Evolutionary conservation across 2,888 invertebrate species (phyloP), one percentile per base, ranked within the genome.

Genomic region (Choristoneura rosaceana): DNA sequence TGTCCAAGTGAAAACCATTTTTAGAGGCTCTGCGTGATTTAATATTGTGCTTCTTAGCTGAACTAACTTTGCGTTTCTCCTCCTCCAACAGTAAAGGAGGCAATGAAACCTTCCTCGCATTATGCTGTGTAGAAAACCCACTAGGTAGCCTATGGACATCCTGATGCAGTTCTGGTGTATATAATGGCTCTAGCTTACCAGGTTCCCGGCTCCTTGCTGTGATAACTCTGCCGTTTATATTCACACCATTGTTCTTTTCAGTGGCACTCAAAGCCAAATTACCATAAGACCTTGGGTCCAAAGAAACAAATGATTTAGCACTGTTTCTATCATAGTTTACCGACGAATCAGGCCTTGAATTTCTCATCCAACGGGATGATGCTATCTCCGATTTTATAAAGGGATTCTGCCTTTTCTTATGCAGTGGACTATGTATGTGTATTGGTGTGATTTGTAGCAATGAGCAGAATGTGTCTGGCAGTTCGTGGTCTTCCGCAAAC

Each of bases 361-460:
- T 87, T 68, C 88, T 86, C 91, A 93, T 92, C 94, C 94, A 94
- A n/a, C 87, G 82, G 0, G 94, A 94, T 0, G 94, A 94, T 2
- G 92, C 92, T 15, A 94, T 79, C 69, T 94, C 94, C 2, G 94
- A 94, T 80, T 90, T 88, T 14, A 94, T 75, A 68, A 94, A 90
- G 2, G 88, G 89, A 73, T 87, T 90, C 50, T 87, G 89, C 68
- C 86, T 87, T 77, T 90, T 91, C 74, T 86, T 89, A 38, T 86
- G 84, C 9, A 81, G 77, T 0, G 92, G 92, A 75, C 90, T 93
- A 52, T 88, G 84, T 65, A 92, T 90, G 52, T 90, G 90, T 73
- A 94, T 84, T 0, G 94, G 93, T 34, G 93, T 91, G 73, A 94
- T 94, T 78, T 94, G 94, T 41, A 94, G 81, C 2, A 94, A 82